Evolutionary conservation across 2,797 vertebrate genomes (phyloP), one percentile per base, ranked within the genome.

Genomic region (Leptoclinus maculatus): DNA sequence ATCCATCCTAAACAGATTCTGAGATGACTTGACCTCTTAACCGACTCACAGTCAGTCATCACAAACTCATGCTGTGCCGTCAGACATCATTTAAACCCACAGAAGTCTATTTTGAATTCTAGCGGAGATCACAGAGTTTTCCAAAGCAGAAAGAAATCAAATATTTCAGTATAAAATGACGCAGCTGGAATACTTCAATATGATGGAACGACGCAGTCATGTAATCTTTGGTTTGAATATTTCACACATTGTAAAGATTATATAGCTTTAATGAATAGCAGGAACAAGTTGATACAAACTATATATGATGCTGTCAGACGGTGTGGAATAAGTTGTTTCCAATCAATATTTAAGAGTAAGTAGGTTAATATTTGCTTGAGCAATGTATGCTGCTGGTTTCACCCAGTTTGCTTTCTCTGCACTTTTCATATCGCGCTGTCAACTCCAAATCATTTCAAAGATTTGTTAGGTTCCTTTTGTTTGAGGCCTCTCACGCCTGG

Each of bases 381-480:
- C 21, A 21, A 38, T 58, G 25, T 23, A 7, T 36, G 8, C 13
- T 13, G 12, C 10, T 17, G 16, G 13, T 63, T 7, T 53, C 45
- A 51, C 39, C 43, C 21, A 1, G 14, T 58, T 45, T 27, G 21
- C 54, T 38, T 32, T 38, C 65, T 63, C 63, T 62, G 58, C 71
- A 34, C 19, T 66, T 66, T 43, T 80, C 25, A 51, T 25, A 16
- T 47, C n/a, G 38, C 1, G 17, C 54, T 19, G 2, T 23, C 41
- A 56, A 29, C 36, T 66, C 39, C 6, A 57, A 41, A 69, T 54
- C 1, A 72, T 32, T 19, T 66, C 27, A 29, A 23, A 57, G 38
- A 32, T 57, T 11, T 39, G 13, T 60, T 49, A 11, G 32, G 39
- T 47, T 74, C 51, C 60, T 65, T 58, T 71, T 79, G 65, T 80